Base-by-base conservation (phyloP, 2,797 vertebrate species). In the Chelon labrosus region DNA sequence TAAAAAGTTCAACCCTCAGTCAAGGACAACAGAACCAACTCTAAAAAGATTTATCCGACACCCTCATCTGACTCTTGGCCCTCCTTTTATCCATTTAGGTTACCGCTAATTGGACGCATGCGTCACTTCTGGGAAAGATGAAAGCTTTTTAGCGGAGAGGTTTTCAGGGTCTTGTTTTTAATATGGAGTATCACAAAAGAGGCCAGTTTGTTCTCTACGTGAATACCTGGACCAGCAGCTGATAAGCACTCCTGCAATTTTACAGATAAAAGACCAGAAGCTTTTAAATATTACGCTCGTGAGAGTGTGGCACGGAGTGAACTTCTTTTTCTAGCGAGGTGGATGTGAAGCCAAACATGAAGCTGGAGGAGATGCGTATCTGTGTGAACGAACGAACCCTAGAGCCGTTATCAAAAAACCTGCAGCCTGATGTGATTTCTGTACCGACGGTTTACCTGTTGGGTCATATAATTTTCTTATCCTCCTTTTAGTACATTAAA, bases 371-470 rank as follows among this genome's bases (percentile, higher is more conserved):
- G 54, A 85, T 78, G 53, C 16, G 41, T 16, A 75, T 70, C 59
- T 69, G 46, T 13, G 79, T 71, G 75, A 84, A 74, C 63, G 70
- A 77, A 77, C 16, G 0, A 62, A 41, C 10, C 49, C 25, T 22
- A 17, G 19, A 73, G 56, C 44, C 46, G 25, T 59, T 70, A 64
- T 73, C 25, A 14, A 35, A 12, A 56, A 64, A 19, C 16, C 67
- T 13, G 75, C 60, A 6, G 10, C 47, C 46, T 42, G 46, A 10
- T 53, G 37, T 3, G 55, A 4, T 69, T 64, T 53, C 38, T 66
- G 12, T 44, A 11, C 17, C 3, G 12, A 7, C 3, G 10, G 14
- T 68, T 68, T 19, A 53, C 54, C 69, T 55, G 70, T 53, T 2
- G 5, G 51, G 56, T 68, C 70, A 49, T 16, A 46, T 12, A 0